These are phyloP conservation scores for Xiphophorus hellerii DNA, from an alignment of 2,113 vertebrate genomes.

Conservation along the genomic window DNA sequence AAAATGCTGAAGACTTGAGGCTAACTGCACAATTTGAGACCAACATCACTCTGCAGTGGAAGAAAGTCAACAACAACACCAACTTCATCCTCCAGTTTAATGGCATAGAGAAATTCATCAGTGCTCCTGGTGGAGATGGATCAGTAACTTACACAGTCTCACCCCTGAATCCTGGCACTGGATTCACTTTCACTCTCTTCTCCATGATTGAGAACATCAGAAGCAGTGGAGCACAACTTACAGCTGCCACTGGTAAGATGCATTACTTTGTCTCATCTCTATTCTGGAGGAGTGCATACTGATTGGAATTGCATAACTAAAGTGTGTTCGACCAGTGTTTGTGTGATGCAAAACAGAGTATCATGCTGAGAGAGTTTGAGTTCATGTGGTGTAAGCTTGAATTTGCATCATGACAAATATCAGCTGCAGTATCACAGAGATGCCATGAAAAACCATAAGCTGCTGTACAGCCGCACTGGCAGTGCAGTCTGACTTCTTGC, in stretches of 20 bases:
- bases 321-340: too few species aligned
- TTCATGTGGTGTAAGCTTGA: too few species aligned
- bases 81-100: slow-evolving; percentile 22
- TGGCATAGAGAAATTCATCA: slow-evolving; percentile 6
- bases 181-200: slow-evolving; percentile 45
- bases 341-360: too few species aligned
- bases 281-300: not conserved
- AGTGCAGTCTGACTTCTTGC: too few species aligned
- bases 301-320: too few species aligned
- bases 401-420: too few species aligned
- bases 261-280: not conserved
- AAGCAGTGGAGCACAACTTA: slow-evolving; percentile 32
- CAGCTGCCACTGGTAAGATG: slow-evolving; percentile 27
- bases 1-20: not conserved
- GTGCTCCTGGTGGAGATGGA: slow-evolving; percentile 5
- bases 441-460: too few species aligned
- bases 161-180: slow-evolving; percentile 34
- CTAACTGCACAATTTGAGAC: slow-evolving; percentile 3
- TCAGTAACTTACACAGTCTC: slow-evolving; percentile 28
- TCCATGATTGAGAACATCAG: slow-evolving; percentile 18
- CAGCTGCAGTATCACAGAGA: too few species aligned
- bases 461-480: too few species aligned
- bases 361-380: too few species aligned
- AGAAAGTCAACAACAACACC: not conserved
- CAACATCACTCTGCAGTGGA: slow-evolving; percentile 51